Base-by-base conservation (phyloP, 2,113 vertebrate species). In the Ochotona princeps region DNA sequence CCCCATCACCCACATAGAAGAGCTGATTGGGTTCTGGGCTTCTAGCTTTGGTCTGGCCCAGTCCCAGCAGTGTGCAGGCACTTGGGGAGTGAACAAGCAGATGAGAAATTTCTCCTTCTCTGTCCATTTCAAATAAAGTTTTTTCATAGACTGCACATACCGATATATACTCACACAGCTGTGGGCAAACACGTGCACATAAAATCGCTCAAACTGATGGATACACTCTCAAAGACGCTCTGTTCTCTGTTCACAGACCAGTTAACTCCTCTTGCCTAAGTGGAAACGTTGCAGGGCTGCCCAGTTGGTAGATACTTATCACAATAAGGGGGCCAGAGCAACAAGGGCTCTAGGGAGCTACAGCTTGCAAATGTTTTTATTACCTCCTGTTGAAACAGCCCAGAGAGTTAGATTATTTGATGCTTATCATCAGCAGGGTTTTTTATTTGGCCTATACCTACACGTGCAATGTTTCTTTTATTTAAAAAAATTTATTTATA, bases 381-480 rank as follows among this genome's bases (percentile, higher is more conserved):
- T 26, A 7, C 60, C 91, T 94, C 70, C 28, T 74, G 44, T 60
- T 60, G 66, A 90, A 88, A 79, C 28, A 82, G 80, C 10, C 74
- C 83, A 85, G 69, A 92, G 44, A 69, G 32, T 54, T 26, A 67
- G 73, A 79, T 88, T 63, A 87, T 78, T 93, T 92, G 61, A 32
- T 49, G 15, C 66, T 80, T 60, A 75, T 72, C 26, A 47, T 65
- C 13, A 82, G 20, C 78, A 67, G 93, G n/a, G 8, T 28, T 93
- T 89, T 83, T 81, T n/a, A 54, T 84, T 88, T 93, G 65, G 80
- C 26, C 54, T 60, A 72, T 87, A 76, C n/a, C 25, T 85, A 67
- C 0, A 0, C 79, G 18, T 78, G 75, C n/a, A 30, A 44, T 86
- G 20, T 30, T 84, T 76, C 14, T n/a, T 87, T 94, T 63, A 76